Conservation (phyloP, 2,797 vertebrate species). For the Malacoraja senta region DNA sequence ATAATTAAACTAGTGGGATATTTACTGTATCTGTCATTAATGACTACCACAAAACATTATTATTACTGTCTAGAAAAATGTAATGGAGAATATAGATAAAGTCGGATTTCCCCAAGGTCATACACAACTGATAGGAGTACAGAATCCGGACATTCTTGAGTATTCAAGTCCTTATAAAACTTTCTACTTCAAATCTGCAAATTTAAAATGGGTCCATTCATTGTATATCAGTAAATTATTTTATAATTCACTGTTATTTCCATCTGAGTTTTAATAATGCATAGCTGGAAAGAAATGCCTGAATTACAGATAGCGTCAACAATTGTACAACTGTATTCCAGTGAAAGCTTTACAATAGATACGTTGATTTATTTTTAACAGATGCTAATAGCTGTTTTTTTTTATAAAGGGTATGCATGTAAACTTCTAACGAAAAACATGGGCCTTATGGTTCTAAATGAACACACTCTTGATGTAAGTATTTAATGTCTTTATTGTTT, state of each 20-base stretch:
- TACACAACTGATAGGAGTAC: background rate
- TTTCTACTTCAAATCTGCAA: background rate
- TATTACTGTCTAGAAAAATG: no score
- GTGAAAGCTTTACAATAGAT: background rate
- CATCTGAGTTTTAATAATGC: background rate
- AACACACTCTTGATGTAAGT: constrained; percentile 95
- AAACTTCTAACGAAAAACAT: constrained; percentile 93
- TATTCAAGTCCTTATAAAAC: background rate
- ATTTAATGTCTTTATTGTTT: constrained; percentile 39
- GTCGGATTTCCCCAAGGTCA: no score
- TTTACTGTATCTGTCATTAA: no score
- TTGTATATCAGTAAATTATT: background rate
- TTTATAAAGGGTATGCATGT: constrained; percentile 81
- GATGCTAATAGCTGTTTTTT: constrained; percentile 6
- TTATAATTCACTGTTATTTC: background rate
- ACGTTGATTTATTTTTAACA: background rate
- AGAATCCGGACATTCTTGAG: background rate
- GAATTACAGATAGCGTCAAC: background rate
- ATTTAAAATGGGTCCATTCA: background rate
- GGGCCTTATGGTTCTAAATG: constrained; percentile 92
- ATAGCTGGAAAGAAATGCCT: background rate
- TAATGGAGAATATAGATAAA: no score
- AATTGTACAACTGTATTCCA: background rate
- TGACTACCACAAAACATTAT: no score
- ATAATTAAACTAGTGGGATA: no score